phyloP scores from a whole-genome alignment of 2,113 vertebrate genomes.

The Dasyornis broadbenti region DNA sequence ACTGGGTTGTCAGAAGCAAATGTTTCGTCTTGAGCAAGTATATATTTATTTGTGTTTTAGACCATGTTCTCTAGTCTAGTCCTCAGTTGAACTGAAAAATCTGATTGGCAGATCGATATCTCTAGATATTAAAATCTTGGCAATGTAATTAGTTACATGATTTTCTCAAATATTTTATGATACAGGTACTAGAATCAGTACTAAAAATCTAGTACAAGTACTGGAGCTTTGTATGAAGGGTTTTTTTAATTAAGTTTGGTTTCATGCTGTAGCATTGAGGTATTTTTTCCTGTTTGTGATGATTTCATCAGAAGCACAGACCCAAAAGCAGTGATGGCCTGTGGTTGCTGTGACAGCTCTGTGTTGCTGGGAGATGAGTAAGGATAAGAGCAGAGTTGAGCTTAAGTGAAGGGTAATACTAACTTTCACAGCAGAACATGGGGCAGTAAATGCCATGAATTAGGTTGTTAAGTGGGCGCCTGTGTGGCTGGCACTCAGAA shows the following conservation, averaged over 20 bases:
- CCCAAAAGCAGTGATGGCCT: neutral
- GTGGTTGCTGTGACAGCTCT: neutral
- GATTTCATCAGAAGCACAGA: neutral
- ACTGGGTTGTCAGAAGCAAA: neutral
- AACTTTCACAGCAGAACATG: conserved; percentile 48
- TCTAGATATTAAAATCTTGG: neutral
- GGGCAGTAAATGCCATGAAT: conserved; percentile 8
- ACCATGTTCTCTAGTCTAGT: neutral
- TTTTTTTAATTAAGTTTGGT: neutral
- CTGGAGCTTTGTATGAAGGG: neutral
- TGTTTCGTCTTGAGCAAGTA: neutral
- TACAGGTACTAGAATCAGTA: neutral
- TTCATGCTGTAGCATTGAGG: neutral
- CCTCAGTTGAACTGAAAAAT: neutral
- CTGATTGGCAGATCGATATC: rapidly evolving
- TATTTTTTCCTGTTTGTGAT: neutral
- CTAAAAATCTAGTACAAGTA: neutral
- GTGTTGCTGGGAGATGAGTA: neutral
- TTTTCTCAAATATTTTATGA: neutral
- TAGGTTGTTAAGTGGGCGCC: neutral
- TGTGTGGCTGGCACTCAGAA: conserved; percentile 2
- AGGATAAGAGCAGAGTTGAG: neutral
- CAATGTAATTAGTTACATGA: neutral
- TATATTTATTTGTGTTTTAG: neutral
- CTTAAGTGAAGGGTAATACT: conserved; percentile 1